A percentile compares a stretch with the other conserved stretches of the same genome.
These are phyloP conservation scores for Sarcophaga subvicina DNA, from an alignment of 2,888 invertebrate species.

Conservation along the genomic window DNA sequence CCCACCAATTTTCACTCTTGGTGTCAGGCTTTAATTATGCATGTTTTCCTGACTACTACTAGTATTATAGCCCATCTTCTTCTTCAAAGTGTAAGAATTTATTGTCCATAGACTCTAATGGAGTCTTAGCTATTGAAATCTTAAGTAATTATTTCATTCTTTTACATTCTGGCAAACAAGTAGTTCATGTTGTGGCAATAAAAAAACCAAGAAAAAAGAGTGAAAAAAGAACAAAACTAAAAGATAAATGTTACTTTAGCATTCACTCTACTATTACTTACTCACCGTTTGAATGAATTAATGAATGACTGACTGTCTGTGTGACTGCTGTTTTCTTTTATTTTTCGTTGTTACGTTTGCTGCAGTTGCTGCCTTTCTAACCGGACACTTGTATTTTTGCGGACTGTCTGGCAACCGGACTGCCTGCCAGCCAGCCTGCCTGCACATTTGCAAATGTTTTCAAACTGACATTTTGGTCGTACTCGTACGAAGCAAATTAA, in stretches of 20 bases:
- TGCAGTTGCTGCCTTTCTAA: constrained; percentile 44
- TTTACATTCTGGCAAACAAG: constrained; percentile 30
- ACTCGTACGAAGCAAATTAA: constrained; percentile 9
- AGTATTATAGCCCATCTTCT: no score
- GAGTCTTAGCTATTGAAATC: not conserved
- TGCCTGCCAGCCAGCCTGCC: not conserved
- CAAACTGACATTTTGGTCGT: constrained; percentile 14
- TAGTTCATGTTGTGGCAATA: constrained; percentile 12
- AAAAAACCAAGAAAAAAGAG: constrained; percentile 13
- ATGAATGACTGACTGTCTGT: constrained; percentile 16
- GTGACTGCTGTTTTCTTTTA: constrained; percentile 45
- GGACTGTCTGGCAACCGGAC: not conserved
- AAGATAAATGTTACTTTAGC: constrained; percentile 65
- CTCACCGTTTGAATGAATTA: constrained; percentile 37
- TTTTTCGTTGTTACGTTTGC: not conserved
- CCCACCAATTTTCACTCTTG: no score
- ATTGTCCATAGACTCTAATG: not conserved
- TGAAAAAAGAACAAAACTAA: constrained; percentile 28
- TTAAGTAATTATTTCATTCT: not conserved
- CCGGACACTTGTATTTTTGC: constrained; percentile 15
- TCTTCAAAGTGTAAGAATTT: no score
- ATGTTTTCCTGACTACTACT: no score
- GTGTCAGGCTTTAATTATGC: no score
- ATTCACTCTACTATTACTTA: constrained; percentile 62
- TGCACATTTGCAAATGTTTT: constrained; percentile 17